Percentiles rank a stretch among this genome's conserved stretches.
phyloP scores from a whole-genome alignment of 1,140 invertebrate genomes.

The Microplitis demolitor region DNA sequence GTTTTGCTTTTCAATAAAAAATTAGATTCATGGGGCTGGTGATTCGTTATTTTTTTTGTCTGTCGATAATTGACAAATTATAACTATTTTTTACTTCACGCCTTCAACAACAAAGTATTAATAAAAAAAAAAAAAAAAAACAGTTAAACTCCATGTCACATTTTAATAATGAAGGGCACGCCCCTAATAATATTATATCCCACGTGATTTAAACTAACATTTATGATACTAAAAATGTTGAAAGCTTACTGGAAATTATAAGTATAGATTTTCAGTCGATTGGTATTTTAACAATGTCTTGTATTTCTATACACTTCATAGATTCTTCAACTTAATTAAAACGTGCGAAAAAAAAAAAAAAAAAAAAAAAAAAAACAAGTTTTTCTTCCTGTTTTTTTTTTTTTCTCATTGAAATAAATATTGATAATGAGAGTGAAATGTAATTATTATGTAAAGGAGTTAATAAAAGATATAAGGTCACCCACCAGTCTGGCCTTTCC shows the following conservation, averaged over 20 bases:
- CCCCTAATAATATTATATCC: neutral
- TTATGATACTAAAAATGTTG: no score
- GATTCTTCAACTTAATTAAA: neutral
- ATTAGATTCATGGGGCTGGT: neutral
- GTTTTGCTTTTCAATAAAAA: neutral
- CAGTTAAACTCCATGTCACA: neutral
- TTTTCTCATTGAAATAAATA: neutral
- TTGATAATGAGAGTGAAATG: neutral
- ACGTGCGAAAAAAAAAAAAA: neutral
- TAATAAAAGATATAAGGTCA: slow-evolving; percentile 9
- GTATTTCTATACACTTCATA: neutral
- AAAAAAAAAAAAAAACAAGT: neutral
- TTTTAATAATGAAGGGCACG: neutral
- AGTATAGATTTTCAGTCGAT: no score
- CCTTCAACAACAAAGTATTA: neutral
- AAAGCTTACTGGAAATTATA: no score
- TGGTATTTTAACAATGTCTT: no score
- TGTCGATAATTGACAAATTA: no score
- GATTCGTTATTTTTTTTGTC: no score
- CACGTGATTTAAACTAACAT: no score
- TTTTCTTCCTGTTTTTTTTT: neutral
- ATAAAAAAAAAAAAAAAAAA: neutral
- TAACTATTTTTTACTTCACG: neutral
- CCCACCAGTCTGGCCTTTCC: slow-evolving; percentile 98
- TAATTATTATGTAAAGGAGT: neutral